phyloP scores from a whole-genome alignment of 2,888 invertebrate species.

The Ormyrus rosae region DNA sequence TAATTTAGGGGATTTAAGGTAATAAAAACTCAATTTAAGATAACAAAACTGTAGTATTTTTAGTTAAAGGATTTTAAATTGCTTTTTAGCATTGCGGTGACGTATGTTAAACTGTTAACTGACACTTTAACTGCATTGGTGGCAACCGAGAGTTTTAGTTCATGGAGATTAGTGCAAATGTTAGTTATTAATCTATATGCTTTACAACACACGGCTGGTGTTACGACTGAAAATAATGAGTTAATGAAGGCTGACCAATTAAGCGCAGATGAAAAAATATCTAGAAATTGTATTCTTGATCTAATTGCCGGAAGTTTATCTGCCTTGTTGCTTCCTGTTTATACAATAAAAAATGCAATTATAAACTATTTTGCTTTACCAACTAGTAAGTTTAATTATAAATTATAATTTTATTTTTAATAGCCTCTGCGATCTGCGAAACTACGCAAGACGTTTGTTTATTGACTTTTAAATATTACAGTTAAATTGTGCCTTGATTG shows the following conservation, averaged over 20 bases:
- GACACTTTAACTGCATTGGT: constrained; percentile 85
- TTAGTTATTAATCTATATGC: constrained; percentile 86
- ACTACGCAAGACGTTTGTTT: constrained; percentile 4
- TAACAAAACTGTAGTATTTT: neutral
- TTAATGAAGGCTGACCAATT: constrained; percentile 76
- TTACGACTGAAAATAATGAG: constrained; percentile 70
- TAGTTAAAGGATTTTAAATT: too few relatives aligned
- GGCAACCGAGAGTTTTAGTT: constrained; percentile 86
- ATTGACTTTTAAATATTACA: constrained; percentile 69
- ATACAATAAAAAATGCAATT: constrained; percentile 82
- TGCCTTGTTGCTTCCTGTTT: constrained; percentile 83
- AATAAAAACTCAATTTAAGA: constrained; percentile 4
- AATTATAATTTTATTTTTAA: constrained; percentile 22
- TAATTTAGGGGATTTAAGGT: constrained; percentile 76
- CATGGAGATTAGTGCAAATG: constrained; percentile 87
- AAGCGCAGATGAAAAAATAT: constrained; percentile 79
- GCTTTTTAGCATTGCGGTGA: constrained; percentile 77
- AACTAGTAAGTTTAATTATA: constrained; percentile 77
- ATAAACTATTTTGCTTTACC: constrained; percentile 84
- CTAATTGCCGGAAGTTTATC: constrained; percentile 82
- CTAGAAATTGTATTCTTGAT: constrained; percentile 79
- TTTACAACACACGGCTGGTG: constrained; percentile 79
- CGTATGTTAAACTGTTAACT: constrained; percentile 81
- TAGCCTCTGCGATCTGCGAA: neutral
- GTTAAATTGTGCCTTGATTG: constrained; percentile 88